Evolutionary conservation across 2,888 invertebrate species (phyloP).

Genomic region (Coelogynopora nodosa): DNA sequence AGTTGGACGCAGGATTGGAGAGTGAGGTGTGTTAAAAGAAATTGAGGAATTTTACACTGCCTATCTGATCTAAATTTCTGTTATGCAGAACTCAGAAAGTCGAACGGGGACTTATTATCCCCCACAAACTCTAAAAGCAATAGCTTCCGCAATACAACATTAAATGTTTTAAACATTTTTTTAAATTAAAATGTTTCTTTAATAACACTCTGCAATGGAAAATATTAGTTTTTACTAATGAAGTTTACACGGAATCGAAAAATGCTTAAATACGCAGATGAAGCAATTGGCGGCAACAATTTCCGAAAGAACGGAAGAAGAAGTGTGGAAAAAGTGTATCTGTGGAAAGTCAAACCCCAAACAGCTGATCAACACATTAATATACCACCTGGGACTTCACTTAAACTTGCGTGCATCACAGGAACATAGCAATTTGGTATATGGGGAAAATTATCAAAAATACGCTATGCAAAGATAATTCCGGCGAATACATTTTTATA

Average conservation of each 20-base stretch:
- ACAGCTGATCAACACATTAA: background rate
- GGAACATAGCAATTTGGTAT: background rate
- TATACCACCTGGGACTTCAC: slow-evolving; percentile 9
- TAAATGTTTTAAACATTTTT: too few relatives aligned
- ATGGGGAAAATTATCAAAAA: background rate
- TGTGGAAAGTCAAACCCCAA: background rate
- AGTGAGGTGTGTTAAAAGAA: slow-evolving; percentile 19
- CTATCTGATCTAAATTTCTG: slow-evolving; percentile 13
- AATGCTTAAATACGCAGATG: background rate
- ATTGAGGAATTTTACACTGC: slow-evolving; percentile 14
- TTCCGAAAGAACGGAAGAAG: slow-evolving; percentile 2
- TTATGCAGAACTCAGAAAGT: slow-evolving; percentile 22
- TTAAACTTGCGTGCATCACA: background rate
- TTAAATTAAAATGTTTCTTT: too few relatives aligned
- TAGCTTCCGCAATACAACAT: background rate
- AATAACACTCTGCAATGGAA: slow-evolving; percentile 11
- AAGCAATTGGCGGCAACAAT: background rate
- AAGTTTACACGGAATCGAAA: slow-evolving; percentile 29
- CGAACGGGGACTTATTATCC: slow-evolving; percentile 27
- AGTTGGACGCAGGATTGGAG: slow-evolving; percentile 30
- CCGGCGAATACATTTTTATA: background rate
- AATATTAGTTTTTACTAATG: slow-evolving; percentile 20
- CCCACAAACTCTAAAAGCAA: background rate
- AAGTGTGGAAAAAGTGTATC: background rate
- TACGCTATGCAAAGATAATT: background rate